Evolutionary conservation across 2,797 vertebrate genomes (phyloP), one percentile per base, ranked within the genome.

Genomic region (Sandelia bainsii): DNA sequence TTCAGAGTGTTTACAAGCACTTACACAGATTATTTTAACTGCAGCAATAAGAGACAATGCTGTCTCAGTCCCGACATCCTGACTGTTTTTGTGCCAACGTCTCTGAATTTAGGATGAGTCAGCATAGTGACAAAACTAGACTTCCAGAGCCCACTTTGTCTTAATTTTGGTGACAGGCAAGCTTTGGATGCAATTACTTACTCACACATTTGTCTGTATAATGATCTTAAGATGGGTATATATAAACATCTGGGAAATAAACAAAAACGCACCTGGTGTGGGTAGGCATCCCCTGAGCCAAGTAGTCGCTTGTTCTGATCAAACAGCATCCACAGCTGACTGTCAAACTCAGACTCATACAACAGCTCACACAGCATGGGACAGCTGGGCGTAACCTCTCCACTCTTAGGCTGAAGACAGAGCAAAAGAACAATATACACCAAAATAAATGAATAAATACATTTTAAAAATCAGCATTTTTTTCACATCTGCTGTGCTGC

Each of bases 321-420:
- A 87, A 97, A 99, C 76, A 99, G 94, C 89, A 99, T 97, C 98
- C 98, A 99, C 1, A 99, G 94, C 40, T 99, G 98, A 91, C 97
- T 98, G 93, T 99, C 98, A 88, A 96, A 99, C 93, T 99, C 98
- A 1, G 98, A 99, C 90, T 99, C 98, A 0, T 99, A 99, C 6
- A 99, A 79, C 56, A 99, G 87, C 87, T 99, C 98, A 92, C 97
- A 99, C 61, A 99, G 95, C 75, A 97, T 91, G 0, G 98, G 98
- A 77, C 98, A 99, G 90, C 98, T 99, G 62, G 98, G 97, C 23
- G 97, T 99, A 58, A 99, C 96, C 87, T 99, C 98, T 23, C 98
- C 98, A 80, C 95, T 97, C 90, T 99, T 99, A 8, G 97, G 97
- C 98, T 99, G 83, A 67, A 78, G 53, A 75, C 2, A 62, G 9